A percentile compares a stretch with the other conserved stretches of the same genome.
Evolutionary conservation across 2,797 vertebrate species (phyloP).

Genomic region (Urophycis tenuis): DNA sequence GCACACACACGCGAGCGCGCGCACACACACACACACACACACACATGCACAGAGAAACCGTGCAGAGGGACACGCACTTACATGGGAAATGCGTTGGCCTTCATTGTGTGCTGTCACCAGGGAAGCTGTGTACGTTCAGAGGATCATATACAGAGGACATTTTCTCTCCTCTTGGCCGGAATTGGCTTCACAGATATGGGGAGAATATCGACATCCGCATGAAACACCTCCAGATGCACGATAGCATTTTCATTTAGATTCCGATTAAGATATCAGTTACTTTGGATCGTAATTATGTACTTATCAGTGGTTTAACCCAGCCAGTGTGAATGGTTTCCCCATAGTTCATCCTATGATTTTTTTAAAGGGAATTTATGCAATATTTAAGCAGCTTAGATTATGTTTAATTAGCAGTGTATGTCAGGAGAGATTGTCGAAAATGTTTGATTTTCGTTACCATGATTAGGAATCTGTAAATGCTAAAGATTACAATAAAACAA

Average conservation of each 20-base stretch:
- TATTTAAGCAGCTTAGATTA: neutral
- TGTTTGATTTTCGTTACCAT: neutral
- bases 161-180: neutral
- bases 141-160: neutral
- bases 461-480: neutral
- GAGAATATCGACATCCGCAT: neutral
- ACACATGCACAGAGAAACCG: neutral
- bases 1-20: neutral
- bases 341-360: neutral
- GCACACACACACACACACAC: neutral
- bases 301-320: neutral
- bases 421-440: neutral
- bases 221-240: neutral
- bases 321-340: neutral
- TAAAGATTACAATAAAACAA: neutral
- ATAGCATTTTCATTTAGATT: neutral
- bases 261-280: neutral
- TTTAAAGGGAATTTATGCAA: neutral
- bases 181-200: neutral
- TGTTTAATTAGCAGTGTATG: neutral
- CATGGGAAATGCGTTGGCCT: neutral
- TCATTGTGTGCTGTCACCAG: neutral
- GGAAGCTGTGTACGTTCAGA: neutral
- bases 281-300: neutral
- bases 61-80: neutral